Percentiles rank a stretch among this genome's conserved stretches.
Conservation (phyloP, 2,888 invertebrate genomes). For the Lasioglossum zephyrum region DNA sequence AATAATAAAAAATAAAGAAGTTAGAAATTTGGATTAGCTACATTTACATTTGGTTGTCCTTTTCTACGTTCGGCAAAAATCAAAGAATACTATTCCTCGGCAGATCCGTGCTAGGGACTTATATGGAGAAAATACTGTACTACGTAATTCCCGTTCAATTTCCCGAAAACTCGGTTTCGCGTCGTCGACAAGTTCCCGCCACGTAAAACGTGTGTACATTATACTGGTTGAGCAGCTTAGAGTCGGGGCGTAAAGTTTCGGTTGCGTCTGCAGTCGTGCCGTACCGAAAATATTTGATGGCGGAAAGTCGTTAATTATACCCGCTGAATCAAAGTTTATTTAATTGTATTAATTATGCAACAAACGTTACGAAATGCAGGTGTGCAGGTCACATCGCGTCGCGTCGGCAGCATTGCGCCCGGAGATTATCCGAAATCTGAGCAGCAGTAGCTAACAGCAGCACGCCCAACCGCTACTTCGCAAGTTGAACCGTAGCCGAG, state of each 20-base stretch:
- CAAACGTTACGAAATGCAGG: constrained; percentile 5
- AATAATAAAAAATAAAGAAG: too few relatives aligned
- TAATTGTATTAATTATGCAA: constrained; percentile 38
- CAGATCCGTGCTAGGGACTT: too few relatives aligned
- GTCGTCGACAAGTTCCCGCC: not conserved
- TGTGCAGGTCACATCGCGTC: constrained; percentile 17
- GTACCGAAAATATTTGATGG: not conserved
- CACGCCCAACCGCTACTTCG: constrained; percentile 42
- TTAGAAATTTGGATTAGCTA: too few relatives aligned
- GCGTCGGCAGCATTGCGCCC: constrained; percentile 22
- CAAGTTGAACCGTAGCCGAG: constrained; percentile 50
- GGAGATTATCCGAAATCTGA: constrained; percentile 56
- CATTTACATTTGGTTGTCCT: too few relatives aligned
- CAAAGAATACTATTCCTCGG: too few relatives aligned
- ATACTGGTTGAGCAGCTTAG: not conserved
- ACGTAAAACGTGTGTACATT: not conserved
- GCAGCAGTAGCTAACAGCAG: constrained; percentile 6
- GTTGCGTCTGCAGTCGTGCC: not conserved
- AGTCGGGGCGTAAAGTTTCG: not conserved
- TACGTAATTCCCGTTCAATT: not conserved
- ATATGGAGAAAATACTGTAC: too few relatives aligned
- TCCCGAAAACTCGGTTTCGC: not conserved
- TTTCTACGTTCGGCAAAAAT: too few relatives aligned
- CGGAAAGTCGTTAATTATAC: constrained; percentile 12
- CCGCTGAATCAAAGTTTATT: constrained; percentile 24